Evolutionary conservation across 2,113 vertebrate species (phyloP).

Genomic region (Paralichthys olivaceus): DNA sequence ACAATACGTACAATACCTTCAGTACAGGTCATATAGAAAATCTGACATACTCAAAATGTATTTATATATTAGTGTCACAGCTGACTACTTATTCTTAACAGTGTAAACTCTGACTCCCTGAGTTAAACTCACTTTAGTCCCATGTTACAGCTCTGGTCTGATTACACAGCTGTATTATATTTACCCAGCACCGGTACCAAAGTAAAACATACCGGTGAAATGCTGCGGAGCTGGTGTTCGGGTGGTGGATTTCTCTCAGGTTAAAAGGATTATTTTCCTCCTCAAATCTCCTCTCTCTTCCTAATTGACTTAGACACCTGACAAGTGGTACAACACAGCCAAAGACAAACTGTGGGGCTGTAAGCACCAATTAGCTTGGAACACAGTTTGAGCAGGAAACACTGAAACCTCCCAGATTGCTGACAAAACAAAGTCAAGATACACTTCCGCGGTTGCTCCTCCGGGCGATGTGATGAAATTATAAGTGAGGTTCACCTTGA

Average conservation of each 20-base stretch:
- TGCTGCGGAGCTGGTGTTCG: constrained; percentile 2
- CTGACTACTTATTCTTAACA: not conserved
- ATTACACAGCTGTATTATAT: constrained; percentile 3
- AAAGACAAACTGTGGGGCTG: constrained; percentile 31
- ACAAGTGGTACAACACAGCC: constrained; percentile 10
- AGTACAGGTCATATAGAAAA: no score
- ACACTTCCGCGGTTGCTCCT: constrained; percentile 20
- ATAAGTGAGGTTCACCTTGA: constrained; percentile 36
- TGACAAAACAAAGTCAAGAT: constrained; percentile 42
- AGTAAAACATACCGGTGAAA: not conserved
- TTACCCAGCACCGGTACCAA: not conserved
- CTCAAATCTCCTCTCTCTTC: constrained; percentile 17
- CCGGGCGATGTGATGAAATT: constrained; percentile 30
- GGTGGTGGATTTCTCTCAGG: not conserved
- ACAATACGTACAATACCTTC: no score
- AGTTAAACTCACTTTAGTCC: constrained; percentile 7
- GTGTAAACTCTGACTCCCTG: not conserved
- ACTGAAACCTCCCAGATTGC: not conserved
- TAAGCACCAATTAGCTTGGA: constrained; percentile 49
- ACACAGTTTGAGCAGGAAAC: constrained; percentile 37
- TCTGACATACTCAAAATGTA: no score
- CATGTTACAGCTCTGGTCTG: constrained; percentile 1
- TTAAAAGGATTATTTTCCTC: not conserved
- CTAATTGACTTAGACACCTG: constrained; percentile 45
- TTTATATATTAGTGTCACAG: no score